Evolutionary conservation across 2,888 invertebrate species (phyloP), one percentile per base, ranked within the genome.

Genomic region (Cataglyphis cursor): DNA sequence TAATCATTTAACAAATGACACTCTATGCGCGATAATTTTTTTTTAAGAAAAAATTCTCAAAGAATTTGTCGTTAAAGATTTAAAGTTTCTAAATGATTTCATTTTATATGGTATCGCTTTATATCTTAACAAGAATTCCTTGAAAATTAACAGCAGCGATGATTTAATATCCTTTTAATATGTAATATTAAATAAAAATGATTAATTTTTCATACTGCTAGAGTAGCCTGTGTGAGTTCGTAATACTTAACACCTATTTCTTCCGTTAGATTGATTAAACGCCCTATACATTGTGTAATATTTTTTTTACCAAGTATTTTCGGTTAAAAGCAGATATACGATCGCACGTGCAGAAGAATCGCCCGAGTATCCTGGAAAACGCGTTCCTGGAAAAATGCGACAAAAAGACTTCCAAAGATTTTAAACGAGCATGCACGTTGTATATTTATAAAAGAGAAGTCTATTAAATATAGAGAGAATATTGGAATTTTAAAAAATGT

Each of bases 271-370:
- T 75, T 82, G 82, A 83, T 88, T 89, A 85, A 84, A 87, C 91
- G 85, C 10, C 24, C 44, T 59, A 90, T 89, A 90, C 88, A 88
- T 86, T 83, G 73, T 68, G 70, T 84, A 82, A 90, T 88, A 90
- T 90, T 90, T 92, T 89, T 87, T 85, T 85, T 84, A 86, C 8
- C 88, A 83, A 86, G 87, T 88, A 89, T 88, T 89, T 87, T 88
- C 87, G 85, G 85, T 89, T 91, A 91, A 91, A 92, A 89, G 83
- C 87, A 85, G 83, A 92, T 91, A 90, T 92, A 92, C 88, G 91
- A 89, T 18, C 54, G 9, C 68, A 78, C 59, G 48, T 57, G 75
- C 51, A n/a, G 54, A 65, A 38, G 57, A 48, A 18, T 61, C 62
- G 54, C 41, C n/a, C 48, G 70, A 66, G 54, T 28, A n/a, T 66